These are phyloP conservation scores for Lindbergichthys nudifrons DNA, from an alignment of 2,797 vertebrate species.

Conservation along the genomic window DNA sequence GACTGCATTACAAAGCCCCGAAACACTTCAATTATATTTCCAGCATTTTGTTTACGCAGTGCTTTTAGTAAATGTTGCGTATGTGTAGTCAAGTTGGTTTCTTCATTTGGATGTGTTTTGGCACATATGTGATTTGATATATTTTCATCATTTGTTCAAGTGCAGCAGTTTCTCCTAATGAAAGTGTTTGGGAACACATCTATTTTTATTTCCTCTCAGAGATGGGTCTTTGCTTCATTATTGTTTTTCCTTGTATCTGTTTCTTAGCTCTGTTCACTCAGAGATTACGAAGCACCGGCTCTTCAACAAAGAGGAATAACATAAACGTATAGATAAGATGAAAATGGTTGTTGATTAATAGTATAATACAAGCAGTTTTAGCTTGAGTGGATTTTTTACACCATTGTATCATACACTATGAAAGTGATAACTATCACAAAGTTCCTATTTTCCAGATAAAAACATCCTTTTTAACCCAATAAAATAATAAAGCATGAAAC, in stretches of 20 bases:
- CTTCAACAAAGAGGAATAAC: neutral
- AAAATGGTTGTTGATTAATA: neutral
- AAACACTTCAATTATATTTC: too few relatives aligned
- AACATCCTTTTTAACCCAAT: neutral
- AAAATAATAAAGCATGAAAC: neutral
- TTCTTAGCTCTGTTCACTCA: neutral
- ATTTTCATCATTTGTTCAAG: too few relatives aligned
- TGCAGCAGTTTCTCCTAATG: too few relatives aligned
- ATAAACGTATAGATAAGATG: neutral
- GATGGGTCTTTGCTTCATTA: neutral
- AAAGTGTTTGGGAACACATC: neutral
- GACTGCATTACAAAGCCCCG: too few relatives aligned
- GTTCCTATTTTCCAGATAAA: neutral
- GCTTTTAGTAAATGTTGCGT: too few relatives aligned
- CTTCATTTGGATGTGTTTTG: too few relatives aligned
- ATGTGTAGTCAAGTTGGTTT: too few relatives aligned
- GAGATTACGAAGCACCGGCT: neutral
- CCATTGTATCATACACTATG: too few relatives aligned
- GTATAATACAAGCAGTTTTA: neutral
- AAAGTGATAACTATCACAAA: neutral
- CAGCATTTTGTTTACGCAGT: too few relatives aligned
- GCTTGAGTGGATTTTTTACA: neutral
- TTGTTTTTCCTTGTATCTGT: neutral
- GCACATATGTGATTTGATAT: too few relatives aligned
- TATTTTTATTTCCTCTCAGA: neutral